Evolutionary conservation across 2,888 invertebrate genomes (phyloP), one percentile per base, ranked within the genome.

Genomic region (Yponomeuta cagnagella): DNA sequence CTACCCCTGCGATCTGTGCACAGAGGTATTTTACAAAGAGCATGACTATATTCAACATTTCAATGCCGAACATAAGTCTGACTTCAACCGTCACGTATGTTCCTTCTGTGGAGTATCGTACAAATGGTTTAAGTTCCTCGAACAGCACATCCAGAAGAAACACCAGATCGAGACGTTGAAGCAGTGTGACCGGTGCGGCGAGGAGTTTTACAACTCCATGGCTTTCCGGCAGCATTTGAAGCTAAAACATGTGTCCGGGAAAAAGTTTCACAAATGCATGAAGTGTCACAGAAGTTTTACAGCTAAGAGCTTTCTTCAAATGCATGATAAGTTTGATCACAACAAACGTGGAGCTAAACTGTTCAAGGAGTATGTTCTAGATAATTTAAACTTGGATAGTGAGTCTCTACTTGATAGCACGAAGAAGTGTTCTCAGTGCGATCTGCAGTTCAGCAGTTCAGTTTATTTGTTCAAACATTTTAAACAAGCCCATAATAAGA

Each of bases 101-200:
- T 10, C 23, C 30, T 5, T 12, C 9, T 70, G 70, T 12, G 70
- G 70, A 0, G 70, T 65, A 31, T 70, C 70, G 2, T 70, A 70
- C 70, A 70, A 70, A 48, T 70, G 64, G 64, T 70, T 64, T 31
- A 70, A 70, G 65, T 70, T 70, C 30, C 70, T 70, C 12, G 30
- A 64, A 15, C 33, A 64, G 9, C 70, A 70, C 37, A 70, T 70
- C 10, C 15, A 70, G 48, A 63, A 70, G 33, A 70, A 64, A 12
- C 70, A 70, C 48, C n/a, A 64, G 6, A 48, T 70, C 2, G 65
- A 70, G 48, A 64, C 43, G 30, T 8, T 70, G 48, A 64, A 43
- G 23, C 15, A 70, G 31, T 70, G 70, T 43, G n/a, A 43, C 15
- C 33, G 23, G 12, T 70, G 70, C 31, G 70, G 70, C 3, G 70